phyloP scores from a whole-genome alignment of 2,797 vertebrate genomes.

The Remorina albescens region DNA sequence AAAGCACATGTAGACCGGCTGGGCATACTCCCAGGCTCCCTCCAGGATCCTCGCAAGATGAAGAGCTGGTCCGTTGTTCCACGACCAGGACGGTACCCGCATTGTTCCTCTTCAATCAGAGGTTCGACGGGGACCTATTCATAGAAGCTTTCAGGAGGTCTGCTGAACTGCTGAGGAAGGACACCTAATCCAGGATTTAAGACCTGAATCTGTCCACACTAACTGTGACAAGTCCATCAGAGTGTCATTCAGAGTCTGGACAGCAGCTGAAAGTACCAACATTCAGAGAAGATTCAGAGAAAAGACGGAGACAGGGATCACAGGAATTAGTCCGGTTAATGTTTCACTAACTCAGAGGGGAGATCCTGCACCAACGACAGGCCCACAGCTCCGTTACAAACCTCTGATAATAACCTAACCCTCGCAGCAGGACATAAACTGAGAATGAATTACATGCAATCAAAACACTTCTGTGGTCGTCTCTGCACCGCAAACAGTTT shows the following conservation, averaged over 20 bases:
- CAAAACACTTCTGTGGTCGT: background rate
- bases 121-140: no score
- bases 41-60: no score
- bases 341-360: background rate
- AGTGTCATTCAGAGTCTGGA: background rate
- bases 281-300: background rate
- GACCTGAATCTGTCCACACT: background rate
- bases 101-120: no score
- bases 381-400: background rate
- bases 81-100: no score
- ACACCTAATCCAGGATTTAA: background rate
- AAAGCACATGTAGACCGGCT: no score
- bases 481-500: background rate
- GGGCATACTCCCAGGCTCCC: no score
- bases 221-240: no score
- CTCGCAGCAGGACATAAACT: background rate
- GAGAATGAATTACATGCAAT: background rate
- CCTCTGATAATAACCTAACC: background rate
- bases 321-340: background rate
- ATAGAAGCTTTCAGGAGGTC: background rate
- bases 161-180: background rate
- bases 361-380: background rate
- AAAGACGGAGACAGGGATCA: background rate
- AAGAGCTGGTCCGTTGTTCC: no score
- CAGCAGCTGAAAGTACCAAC: background rate